These are phyloP conservation scores for Lerista edwardsae DNA, from an alignment of 2,797 vertebrate genomes.

Conservation along the genomic window DNA sequence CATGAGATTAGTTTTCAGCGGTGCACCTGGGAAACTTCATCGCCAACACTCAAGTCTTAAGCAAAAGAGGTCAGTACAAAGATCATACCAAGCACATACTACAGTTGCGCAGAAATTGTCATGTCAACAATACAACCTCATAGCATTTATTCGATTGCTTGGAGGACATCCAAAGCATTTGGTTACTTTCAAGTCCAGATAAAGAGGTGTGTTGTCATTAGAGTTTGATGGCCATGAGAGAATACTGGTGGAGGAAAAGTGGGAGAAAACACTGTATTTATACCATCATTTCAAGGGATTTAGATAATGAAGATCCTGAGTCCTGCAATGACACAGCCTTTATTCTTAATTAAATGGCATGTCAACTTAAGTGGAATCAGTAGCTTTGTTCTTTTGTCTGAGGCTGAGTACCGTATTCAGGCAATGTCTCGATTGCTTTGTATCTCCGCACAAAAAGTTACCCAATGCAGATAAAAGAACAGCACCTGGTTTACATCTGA, in stretches of 20 bases:
- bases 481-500: conserved; percentile 60
- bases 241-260: neutral
- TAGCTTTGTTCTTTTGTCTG: conserved; percentile 38
- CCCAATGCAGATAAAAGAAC: conserved; percentile 44
- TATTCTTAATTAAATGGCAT: conserved; percentile 37
- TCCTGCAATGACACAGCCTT: neutral
- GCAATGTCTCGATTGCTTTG: conserved; percentile 52
- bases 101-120: conserved; percentile 43
- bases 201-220: neutral
- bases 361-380: conserved; percentile 3
- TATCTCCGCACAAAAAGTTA: conserved; percentile 51
- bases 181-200: neutral
- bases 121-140: neutral
- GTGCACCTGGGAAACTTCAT: conserved; percentile 57
- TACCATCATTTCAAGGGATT: neutral
- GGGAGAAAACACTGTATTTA: neutral
- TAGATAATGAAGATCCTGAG: neutral
- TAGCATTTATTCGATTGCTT: neutral
- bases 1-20: conserved; percentile 48
- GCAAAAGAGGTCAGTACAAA: conserved; percentile 47
- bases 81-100: conserved; percentile 30
- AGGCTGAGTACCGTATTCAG: conserved; percentile 28
- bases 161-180: neutral
- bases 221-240: neutral
- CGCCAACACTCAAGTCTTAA: conserved; percentile 40